These are phyloP conservation scores for Nannospalax galili DNA, from an alignment of 2,113 vertebrate species.

Conservation along the genomic window DNA sequence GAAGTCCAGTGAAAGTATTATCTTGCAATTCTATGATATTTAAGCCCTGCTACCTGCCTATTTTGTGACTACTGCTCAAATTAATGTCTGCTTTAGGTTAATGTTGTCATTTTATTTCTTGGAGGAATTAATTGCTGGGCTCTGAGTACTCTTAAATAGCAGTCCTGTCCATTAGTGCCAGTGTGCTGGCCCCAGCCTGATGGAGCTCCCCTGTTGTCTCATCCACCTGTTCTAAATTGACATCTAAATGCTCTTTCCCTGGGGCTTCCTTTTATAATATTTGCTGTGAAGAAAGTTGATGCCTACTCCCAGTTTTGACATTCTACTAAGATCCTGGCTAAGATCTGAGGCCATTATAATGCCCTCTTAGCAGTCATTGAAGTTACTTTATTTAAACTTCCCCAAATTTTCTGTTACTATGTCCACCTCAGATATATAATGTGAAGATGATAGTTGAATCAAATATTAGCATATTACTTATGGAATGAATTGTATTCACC, in stretches of 20 bases:
- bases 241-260: conserved; percentile 63
- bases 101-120: neutral
- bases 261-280: conserved; percentile 56
- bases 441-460: neutral
- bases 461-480: neutral
- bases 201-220: neutral
- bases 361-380: neutral
- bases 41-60: neutral
- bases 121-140: neutral
- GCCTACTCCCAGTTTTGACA: conserved; percentile 22
- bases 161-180: neutral
- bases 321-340: conserved; percentile 40
- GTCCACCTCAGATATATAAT: neutral
- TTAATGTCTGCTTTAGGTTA: neutral
- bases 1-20: neutral
- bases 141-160: neutral
- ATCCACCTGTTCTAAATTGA: conserved; percentile 68
- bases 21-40: neutral
- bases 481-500: neutral
- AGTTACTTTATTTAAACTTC: neutral
- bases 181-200: neutral
- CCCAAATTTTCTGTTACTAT: neutral
- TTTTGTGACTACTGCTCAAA: neutral
- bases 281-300: conserved; percentile 55
- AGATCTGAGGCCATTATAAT: neutral